These are phyloP conservation scores for Dolichomitus sp. DNA, from an alignment of 2,888 invertebrate genomes.

Conservation along the genomic window DNA sequence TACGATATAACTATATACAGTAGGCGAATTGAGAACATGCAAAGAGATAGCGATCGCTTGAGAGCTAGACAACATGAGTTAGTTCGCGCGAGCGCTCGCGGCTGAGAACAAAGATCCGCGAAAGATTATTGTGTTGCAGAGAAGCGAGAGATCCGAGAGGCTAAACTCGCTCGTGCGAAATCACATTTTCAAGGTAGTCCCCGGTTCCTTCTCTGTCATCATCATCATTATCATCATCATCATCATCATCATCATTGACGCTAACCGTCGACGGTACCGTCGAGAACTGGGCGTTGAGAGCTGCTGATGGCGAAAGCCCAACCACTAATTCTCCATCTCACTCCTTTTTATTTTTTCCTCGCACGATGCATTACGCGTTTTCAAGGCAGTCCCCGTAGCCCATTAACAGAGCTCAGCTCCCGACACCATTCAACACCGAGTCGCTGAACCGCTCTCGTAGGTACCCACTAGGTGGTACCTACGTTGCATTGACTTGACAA, in stretches of 20 bases:
- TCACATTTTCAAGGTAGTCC: conserved; percentile 59
- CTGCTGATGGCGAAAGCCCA: conserved; percentile 56
- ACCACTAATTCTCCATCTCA: conserved; percentile 41
- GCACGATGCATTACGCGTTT: conserved; percentile 55
- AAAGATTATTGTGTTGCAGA: conserved; percentile 41
- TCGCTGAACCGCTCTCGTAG: conserved; percentile 40
- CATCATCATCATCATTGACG: conserved; percentile 10
- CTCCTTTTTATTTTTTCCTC: conserved; percentile 26
- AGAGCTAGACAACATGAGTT: not conserved
- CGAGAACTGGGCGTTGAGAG: not conserved
- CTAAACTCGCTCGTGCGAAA: conserved; percentile 50
- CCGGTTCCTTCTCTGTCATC: conserved; percentile 38
- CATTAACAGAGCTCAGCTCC: conserved; percentile 58
- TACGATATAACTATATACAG: conserved; percentile 1
- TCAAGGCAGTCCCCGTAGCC: conserved; percentile 58
- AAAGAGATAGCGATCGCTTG: conserved; percentile 40
- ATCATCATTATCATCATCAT: conserved; percentile 40
- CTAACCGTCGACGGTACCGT: conserved; percentile 2
- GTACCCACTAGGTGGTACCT: conserved; percentile 10
- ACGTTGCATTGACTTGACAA: conserved; percentile 8
- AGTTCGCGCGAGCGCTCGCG: conserved; percentile 6
- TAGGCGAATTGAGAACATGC: conserved; percentile 46
- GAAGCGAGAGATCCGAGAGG: conserved; percentile 13
- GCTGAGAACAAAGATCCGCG: conserved; percentile 47
- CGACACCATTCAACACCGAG: conserved; percentile 57